These are phyloP conservation scores for Hesperophylax magnus DNA, from an alignment of 1,140 invertebrate species.

Conservation along the genomic window DNA sequence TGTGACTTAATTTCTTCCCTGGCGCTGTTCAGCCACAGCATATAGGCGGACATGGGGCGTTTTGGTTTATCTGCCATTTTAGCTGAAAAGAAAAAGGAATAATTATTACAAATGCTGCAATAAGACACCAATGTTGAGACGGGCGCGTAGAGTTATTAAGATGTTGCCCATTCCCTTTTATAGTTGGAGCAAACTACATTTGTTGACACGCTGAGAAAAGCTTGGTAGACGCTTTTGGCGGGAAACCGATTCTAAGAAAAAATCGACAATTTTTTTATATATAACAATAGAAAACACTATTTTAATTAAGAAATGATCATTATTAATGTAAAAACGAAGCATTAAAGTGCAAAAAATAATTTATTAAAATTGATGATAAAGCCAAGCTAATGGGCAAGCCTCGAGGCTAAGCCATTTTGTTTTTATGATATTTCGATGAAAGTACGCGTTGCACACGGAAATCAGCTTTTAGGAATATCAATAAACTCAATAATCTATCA, in stretches of 20 bases:
- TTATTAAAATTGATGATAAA: constrained; percentile 50
- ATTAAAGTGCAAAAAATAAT: constrained; percentile 41
- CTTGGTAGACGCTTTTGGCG: constrained; percentile 54
- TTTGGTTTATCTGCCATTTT: constrained; percentile 90
- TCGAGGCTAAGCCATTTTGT: constrained; percentile 55
- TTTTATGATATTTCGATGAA: constrained; percentile 54
- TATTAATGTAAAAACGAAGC: constrained; percentile 17
- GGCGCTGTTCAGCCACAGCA: constrained; percentile 90
- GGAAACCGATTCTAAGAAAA: constrained; percentile 51
- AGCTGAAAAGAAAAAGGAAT: constrained; percentile 62
- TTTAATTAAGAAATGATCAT: constrained; percentile 14
- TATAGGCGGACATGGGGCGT: constrained; percentile 87
- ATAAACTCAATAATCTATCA: constrained; percentile 51
- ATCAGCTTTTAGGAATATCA: constrained; percentile 43
- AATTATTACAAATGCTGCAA: constrained; percentile 21
- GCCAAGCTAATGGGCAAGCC: constrained; percentile 53
- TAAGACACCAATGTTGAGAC: neutral
- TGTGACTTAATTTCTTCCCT: constrained; percentile 86
- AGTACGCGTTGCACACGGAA: constrained; percentile 48
- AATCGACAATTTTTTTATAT: neutral
- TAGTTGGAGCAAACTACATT: constrained; percentile 25
- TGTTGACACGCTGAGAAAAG: constrained; percentile 48
- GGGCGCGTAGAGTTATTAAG: neutral
- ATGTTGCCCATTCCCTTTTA: constrained; percentile 27
- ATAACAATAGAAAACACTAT: constrained; percentile 29